A percentile compares a stretch with the other conserved stretches of the same genome.
These are phyloP conservation scores for Meloidogyne chitwoodi DNA, from an alignment of 1,140 invertebrate genomes.

Conservation along the genomic window DNA sequence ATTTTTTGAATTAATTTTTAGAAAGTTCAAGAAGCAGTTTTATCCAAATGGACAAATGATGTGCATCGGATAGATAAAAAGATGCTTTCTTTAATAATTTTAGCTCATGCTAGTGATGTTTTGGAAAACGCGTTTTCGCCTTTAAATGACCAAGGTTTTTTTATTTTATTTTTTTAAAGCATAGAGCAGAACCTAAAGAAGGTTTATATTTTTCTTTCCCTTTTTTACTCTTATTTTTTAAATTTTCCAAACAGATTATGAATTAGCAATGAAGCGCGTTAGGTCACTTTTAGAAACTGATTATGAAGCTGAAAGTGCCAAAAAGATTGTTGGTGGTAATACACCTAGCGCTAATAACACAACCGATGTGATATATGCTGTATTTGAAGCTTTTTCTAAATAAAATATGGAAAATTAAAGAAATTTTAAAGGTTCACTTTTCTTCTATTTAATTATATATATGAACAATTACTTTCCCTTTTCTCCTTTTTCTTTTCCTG, in stretches of 20 bases:
- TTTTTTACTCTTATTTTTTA: neutral
- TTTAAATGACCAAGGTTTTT: slow-evolving; percentile 65
- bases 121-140: slow-evolving; percentile 99
- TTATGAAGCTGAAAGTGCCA: slow-evolving; percentile 70
- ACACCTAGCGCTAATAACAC: neutral
- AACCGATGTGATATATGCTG: slow-evolving; percentile 90
- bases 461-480: too few relatives aligned
- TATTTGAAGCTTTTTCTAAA: slow-evolving; percentile 95
- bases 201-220: too few relatives aligned
- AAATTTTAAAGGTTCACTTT: neutral
- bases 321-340: slow-evolving; percentile 44
- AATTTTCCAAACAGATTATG: slow-evolving; percentile 74
- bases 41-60: slow-evolving; percentile 94
- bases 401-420: too few relatives aligned
- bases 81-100: slow-evolving; percentile 81
- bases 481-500: too few relatives aligned
- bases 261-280: slow-evolving; percentile 92
- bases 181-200: too few relatives aligned
- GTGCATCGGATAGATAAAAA: slow-evolving; percentile 93
- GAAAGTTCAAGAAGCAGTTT: slow-evolving; percentile 84
- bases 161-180: too few relatives aligned
- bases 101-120: slow-evolving; percentile 95
- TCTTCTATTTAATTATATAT: too few relatives aligned
- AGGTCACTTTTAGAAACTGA: slow-evolving; percentile 90
- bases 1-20: slow-evolving; percentile 25